These are phyloP conservation scores for Nipponia nippon DNA, from an alignment of 2,113 vertebrate genomes.

Conservation along the genomic window DNA sequence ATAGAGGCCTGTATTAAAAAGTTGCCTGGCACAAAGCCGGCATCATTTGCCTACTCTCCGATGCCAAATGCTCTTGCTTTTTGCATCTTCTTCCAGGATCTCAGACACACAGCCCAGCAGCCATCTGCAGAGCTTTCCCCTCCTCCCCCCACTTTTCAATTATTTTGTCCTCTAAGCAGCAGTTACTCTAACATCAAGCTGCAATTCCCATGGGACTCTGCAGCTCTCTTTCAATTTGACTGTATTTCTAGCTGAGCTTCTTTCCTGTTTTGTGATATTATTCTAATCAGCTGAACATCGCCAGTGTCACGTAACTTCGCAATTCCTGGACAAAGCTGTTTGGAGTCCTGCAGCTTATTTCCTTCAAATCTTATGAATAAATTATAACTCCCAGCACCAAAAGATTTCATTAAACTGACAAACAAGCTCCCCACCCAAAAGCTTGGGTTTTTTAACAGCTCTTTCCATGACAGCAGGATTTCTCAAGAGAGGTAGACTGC, in stretches of 20 bases:
- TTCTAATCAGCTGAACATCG: neutral
- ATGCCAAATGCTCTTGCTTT: neutral
- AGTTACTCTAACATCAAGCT: neutral
- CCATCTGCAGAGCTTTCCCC: constrained; percentile 28
- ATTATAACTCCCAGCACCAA: neutral
- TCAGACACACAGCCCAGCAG: neutral
- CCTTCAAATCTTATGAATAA: neutral
- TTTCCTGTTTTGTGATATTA: neutral
- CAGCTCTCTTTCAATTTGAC: neutral
- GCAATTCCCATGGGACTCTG: neutral
- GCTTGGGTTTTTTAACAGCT: neutral
- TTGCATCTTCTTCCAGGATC: neutral
- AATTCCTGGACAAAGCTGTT: neutral
- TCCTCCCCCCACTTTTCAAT: neutral
- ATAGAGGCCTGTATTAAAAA: neutral
- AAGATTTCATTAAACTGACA: neutral
- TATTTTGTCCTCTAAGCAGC: neutral
- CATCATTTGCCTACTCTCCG: neutral
- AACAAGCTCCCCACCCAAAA: neutral
- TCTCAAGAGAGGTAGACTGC: neutral
- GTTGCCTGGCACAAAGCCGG: neutral
- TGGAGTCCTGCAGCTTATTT: neutral
- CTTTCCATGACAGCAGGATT: neutral
- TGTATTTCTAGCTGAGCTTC: neutral
- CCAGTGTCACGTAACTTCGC: neutral